Evolutionary conservation across 2,113 vertebrate genomes (phyloP).

Genomic region (Gadus macrocephalus): DNA sequence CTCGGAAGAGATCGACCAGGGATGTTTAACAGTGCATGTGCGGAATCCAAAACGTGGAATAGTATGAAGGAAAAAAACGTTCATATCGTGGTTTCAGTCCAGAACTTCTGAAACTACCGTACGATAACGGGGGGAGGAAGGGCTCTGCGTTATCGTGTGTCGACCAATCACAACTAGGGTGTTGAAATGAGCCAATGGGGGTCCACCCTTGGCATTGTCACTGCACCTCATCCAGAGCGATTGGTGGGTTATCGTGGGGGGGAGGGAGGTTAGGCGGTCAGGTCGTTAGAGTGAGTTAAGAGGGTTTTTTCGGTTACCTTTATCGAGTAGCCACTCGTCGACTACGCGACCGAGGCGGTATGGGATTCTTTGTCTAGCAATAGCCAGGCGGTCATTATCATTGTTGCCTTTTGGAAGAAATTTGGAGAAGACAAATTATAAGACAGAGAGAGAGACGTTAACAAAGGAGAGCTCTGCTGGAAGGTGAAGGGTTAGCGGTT

Average conservation of each 20-base stretch:
- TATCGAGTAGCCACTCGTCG: slow-evolving; percentile 99
- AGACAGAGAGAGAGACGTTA: slow-evolving; percentile 60
- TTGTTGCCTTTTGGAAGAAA: slow-evolving; percentile 96
- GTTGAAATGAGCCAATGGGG: slow-evolving; percentile 22
- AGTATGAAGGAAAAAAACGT: too few relatives aligned
- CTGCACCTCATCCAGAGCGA: slow-evolving; percentile 80
- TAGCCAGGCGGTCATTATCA: slow-evolving; percentile 98
- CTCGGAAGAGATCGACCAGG: too few relatives aligned
- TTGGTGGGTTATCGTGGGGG: slow-evolving; percentile 63
- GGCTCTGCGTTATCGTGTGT: too few relatives aligned
- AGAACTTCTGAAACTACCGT: too few relatives aligned
- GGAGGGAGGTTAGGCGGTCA: slow-evolving; percentile 69
- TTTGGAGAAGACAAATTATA: slow-evolving; percentile 84
- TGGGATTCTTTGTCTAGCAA: slow-evolving; percentile 99
- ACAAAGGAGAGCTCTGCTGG: slow-evolving; percentile 71
- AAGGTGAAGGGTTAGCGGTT: slow-evolving; percentile 82
- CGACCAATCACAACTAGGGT: slow-evolving; percentile 4
- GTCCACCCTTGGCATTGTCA: slow-evolving; percentile 46
- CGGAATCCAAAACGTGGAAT: not conserved
- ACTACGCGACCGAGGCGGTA: slow-evolving; percentile 98
- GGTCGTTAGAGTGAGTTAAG: slow-evolving; percentile 81
- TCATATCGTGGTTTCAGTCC: too few relatives aligned
- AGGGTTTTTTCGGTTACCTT: slow-evolving; percentile 88
- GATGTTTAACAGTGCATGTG: too few relatives aligned
- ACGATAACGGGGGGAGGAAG: too few relatives aligned